Conservation (phyloP, 2,888 invertebrate genomes). For the Campaea margaritaria region DNA sequence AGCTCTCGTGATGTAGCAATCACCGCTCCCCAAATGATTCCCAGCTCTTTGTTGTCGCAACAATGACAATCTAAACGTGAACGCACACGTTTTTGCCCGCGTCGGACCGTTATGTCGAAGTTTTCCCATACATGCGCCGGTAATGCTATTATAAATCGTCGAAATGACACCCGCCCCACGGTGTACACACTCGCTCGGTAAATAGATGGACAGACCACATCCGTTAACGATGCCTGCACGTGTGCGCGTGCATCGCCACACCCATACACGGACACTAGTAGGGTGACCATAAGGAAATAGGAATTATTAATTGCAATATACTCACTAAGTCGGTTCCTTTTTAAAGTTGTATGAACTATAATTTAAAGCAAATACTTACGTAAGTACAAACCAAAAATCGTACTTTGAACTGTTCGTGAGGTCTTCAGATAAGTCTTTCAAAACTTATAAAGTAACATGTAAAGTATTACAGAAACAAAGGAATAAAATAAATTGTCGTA, state of each 20-base stretch:
- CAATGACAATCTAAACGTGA: constrained; percentile 39
- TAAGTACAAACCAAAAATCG: too few relatives aligned
- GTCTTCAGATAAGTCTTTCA: too few relatives aligned
- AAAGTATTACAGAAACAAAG: too few relatives aligned
- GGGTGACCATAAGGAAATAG: constrained; percentile 30
- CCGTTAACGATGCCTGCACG: constrained; percentile 54
- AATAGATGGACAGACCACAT: constrained; percentile 64
- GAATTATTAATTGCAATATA: not conserved
- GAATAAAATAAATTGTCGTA: too few relatives aligned
- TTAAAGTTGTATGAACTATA: too few relatives aligned
- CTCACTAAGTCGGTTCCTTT: too few relatives aligned
- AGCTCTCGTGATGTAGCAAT: constrained; percentile 33
- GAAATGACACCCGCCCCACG: constrained; percentile 46
- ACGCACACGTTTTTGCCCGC: constrained; percentile 45
- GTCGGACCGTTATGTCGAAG: constrained; percentile 46
- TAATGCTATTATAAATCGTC: constrained; percentile 49
- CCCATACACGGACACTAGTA: constrained; percentile 44
- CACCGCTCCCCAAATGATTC: constrained; percentile 37
- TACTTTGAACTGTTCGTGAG: too few relatives aligned
- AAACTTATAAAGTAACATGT: too few relatives aligned
- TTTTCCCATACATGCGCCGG: constrained; percentile 47
- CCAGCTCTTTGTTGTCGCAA: constrained; percentile 42
- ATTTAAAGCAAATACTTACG: too few relatives aligned
- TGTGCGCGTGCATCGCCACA: constrained; percentile 41
- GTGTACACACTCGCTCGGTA: constrained; percentile 51